Percentiles rank a stretch among this genome's conserved stretches.
These are phyloP conservation scores for Euura saliciscinereae DNA, from an alignment of 1,140 invertebrate genomes.

Conservation along the genomic window DNA sequence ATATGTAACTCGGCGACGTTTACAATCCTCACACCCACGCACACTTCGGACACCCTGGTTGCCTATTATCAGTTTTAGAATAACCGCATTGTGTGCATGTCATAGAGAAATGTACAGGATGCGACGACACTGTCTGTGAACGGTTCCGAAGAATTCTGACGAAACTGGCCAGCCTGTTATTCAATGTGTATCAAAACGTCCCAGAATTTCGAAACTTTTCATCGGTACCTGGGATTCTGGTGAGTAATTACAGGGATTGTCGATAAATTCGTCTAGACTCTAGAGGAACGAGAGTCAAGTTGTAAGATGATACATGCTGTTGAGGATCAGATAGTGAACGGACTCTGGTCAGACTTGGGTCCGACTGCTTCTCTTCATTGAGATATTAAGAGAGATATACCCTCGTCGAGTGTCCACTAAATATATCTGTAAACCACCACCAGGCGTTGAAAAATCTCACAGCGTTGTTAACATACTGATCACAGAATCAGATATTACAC, in stretches of 20 bases:
- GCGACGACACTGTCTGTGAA: too few relatives aligned
- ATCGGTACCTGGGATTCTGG: too few relatives aligned
- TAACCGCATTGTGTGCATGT: not conserved
- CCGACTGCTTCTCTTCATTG: constrained; percentile 27
- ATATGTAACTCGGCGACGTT: not conserved
- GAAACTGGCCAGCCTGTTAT: too few relatives aligned
- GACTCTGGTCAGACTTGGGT: too few relatives aligned
- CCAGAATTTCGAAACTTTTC: too few relatives aligned
- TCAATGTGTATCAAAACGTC: too few relatives aligned
- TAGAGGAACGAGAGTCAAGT: constrained; percentile 12
- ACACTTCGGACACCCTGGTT: not conserved
- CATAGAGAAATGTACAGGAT: too few relatives aligned
- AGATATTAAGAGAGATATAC: constrained; percentile 40
- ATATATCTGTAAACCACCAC: not conserved
- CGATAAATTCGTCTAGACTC: constrained; percentile 61
- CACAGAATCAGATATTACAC: not conserved
- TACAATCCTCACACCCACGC: not conserved
- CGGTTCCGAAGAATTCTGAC: too few relatives aligned
- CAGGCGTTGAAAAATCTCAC: not conserved
- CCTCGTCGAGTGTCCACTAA: not conserved
- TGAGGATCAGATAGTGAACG: not conserved
- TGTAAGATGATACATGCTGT: constrained; percentile 60
- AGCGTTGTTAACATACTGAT: not conserved
- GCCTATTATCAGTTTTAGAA: not conserved
- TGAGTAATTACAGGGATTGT: constrained; percentile 61